Evolutionary conservation across 2,797 vertebrate species (phyloP).

Genomic region (Enteromius afrohamiltoni): DNA sequence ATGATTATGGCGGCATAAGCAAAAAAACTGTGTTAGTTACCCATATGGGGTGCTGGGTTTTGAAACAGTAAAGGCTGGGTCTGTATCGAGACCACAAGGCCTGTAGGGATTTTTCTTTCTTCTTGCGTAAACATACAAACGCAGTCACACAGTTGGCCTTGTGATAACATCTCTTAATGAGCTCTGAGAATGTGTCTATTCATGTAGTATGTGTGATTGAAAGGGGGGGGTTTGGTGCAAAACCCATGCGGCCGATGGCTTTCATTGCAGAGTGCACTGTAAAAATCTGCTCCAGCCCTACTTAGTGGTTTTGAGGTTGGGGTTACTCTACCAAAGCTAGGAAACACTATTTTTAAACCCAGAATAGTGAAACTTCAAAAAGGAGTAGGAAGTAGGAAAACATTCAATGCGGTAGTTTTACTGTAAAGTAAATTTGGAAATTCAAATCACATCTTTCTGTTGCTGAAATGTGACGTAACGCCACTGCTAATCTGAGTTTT

Average conservation of each 20-base stretch:
- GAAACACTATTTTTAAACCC: constrained; percentile 69
- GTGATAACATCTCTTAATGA: constrained; percentile 43
- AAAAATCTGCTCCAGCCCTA: constrained; percentile 65
- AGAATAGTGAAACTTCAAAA: constrained; percentile 19
- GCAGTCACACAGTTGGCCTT: background rate
- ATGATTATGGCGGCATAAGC: background rate
- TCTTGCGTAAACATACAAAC: constrained; percentile 22
- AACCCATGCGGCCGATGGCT: constrained; percentile 21
- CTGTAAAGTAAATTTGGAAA: constrained; percentile 50
- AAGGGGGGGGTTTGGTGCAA: background rate
- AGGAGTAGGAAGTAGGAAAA: constrained; percentile 25
- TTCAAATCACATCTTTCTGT: background rate
- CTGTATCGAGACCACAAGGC: constrained; percentile 13
- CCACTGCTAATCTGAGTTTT: constrained; percentile 29
- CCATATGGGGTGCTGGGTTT: constrained; percentile 25
- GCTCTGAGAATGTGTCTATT: constrained; percentile 44
- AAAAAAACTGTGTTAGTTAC: constrained; percentile 15
- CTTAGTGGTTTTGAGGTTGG: constrained; percentile 64
- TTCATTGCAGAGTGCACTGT: constrained; percentile 44
- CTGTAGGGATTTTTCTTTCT: constrained; percentile 11
- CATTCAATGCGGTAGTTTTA: constrained; percentile 57
- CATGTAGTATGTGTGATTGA: constrained; percentile 32
- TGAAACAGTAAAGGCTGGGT: constrained; percentile 20
- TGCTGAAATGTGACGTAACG: constrained; percentile 49
- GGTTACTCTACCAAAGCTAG: constrained; percentile 62